phyloP scores from a whole-genome alignment of 2,113 vertebrate species.

The Indicator indicator region DNA sequence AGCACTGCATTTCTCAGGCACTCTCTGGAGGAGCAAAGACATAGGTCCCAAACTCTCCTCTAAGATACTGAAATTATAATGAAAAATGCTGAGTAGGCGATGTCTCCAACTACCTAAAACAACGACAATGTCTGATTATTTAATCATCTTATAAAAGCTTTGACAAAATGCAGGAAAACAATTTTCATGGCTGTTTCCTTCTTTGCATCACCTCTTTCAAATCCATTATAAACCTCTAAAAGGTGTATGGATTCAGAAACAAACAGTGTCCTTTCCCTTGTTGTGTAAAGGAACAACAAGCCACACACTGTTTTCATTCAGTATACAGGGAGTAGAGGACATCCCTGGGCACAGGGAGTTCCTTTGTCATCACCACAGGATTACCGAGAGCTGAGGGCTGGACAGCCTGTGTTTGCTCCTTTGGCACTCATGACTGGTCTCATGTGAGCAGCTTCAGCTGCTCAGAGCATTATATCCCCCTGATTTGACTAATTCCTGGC shows the following conservation, averaged over 20 bases:
- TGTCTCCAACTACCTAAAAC: too few species aligned
- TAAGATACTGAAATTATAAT: background rate
- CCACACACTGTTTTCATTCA: background rate
- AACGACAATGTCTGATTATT: background rate
- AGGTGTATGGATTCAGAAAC: background rate
- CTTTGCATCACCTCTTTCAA: background rate
- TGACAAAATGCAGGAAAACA: background rate
- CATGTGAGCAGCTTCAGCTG: background rate
- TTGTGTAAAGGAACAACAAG: background rate
- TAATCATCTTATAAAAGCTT: background rate
- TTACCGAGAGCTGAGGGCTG: background rate
- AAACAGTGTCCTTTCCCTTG: background rate
- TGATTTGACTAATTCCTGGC: background rate
- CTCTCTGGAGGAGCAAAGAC: background rate
- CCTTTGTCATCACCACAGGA: background rate
- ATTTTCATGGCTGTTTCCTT: background rate
- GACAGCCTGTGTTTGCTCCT: background rate
- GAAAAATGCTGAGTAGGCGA: background rate
- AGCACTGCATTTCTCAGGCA: background rate
- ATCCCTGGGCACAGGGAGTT: background rate
- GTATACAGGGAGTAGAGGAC: background rate
- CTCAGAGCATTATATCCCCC: background rate
- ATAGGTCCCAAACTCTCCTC: background rate
- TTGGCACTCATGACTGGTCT: fast-evolving
- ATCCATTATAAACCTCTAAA: background rate